A percentile compares a stretch with the other conserved stretches of the same genome.
Evolutionary conservation across 2,888 invertebrate genomes (phyloP).

Genomic region (Phasia obesa): DNA sequence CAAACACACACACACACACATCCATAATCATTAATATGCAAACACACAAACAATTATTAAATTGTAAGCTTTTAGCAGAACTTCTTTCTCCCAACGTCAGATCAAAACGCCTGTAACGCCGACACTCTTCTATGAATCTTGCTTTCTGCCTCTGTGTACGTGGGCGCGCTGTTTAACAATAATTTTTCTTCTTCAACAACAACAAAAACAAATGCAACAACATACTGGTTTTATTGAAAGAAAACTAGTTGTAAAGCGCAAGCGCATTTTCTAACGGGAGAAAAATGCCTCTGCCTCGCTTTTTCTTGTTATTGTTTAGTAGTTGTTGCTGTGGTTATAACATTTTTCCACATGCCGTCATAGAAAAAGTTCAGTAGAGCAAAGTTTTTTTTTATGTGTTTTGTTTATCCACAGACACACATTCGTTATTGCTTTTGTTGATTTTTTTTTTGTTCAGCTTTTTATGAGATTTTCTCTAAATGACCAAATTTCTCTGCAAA

Average conservation of each 20-base stretch:
- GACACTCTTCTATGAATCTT: constrained; percentile 52
- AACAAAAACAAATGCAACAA: constrained; percentile 18
- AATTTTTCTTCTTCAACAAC: constrained; percentile 37
- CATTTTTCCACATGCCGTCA: constrained; percentile 62
- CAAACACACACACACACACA: constrained; percentile 2
- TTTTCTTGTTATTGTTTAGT: constrained; percentile 6
- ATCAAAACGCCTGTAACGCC: constrained; percentile 46
- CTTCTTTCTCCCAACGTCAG: constrained; percentile 55
- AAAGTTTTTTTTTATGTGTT: constrained; percentile 57
- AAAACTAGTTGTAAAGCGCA: constrained; percentile 66
- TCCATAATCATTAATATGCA: background rate
- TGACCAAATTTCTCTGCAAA: constrained; percentile 64
- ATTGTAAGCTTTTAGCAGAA: constrained; percentile 59
- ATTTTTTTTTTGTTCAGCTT: background rate
- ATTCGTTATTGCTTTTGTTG: constrained; percentile 45
- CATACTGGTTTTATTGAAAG: constrained; percentile 44
- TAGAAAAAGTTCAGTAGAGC: constrained; percentile 70
- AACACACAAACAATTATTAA: constrained; percentile 19
- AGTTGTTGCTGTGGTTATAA: constrained; percentile 40
- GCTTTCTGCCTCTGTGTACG: constrained; percentile 55
- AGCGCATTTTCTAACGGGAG: constrained; percentile 69
- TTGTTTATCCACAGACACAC: constrained; percentile 52
- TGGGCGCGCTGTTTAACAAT: constrained; percentile 62
- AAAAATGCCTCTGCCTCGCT: constrained; percentile 1
- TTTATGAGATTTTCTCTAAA: constrained; percentile 52